Base-by-base conservation (phyloP, 2,888 invertebrate genomes). In the Melanophora roralis region DNA sequence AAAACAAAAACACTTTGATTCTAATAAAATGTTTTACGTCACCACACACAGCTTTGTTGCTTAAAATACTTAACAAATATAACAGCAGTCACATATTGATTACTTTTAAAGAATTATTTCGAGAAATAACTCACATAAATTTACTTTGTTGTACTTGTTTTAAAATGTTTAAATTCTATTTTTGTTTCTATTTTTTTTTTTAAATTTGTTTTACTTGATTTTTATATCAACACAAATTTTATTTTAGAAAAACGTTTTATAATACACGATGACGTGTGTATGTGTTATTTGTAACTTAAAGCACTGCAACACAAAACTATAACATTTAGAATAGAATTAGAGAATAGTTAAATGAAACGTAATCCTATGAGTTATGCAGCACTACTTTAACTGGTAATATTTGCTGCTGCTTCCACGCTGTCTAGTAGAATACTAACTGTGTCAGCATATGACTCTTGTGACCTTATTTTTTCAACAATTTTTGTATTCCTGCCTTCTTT, bases 401-500 rank as follows among this genome's bases (percentile, higher is more conserved):
- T 76, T 80, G 78, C 74, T 74, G 65, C 78, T 77, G 77, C 65
- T 71, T 74, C 78, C 78, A 74, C 78, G 65, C 73, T 81, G 77
- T 78, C 78, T 81, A 67, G 78, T 62, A 71, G 74, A 81, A 65
- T 68, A 76, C 80, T 80, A 80, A 80, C 76, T 80, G 80, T 80
- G 80, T 76, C 80, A 80, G 64, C 72, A 51, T 72, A 72, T 80
- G 80, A 80, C 80, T 80, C 72, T 76, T 80, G 72, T 80, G 76
- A 80, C 80, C 80, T 80, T 80, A 67, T 80, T 75, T 75, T 71
- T 19, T 32, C 27, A 55, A 57, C 27, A 5, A 47, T 53, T 40
- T 55, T 27, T n/a, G n/a, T n/a, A n/a, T 47, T 65, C 32, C 32
- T 43, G 21, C 21, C 19, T 55, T 60, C 55, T 47, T 40, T 51